phyloP scores from a whole-genome alignment of 2,888 invertebrate species.

The Plebejus argus region DNA sequence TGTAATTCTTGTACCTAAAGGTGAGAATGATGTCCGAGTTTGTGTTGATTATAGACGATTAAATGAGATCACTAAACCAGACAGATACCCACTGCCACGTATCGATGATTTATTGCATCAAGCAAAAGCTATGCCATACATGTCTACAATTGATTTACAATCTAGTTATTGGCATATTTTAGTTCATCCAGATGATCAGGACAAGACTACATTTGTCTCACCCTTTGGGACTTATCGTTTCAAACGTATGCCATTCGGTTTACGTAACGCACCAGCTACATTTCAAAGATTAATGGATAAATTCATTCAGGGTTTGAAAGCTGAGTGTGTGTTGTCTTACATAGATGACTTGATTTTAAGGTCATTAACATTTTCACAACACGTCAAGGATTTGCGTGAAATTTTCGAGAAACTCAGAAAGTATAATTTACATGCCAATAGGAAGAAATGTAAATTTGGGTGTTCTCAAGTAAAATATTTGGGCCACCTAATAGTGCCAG shows the following conservation, averaged over 20 bases:
- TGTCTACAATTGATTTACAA: neutral
- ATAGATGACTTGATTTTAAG: slow-evolving; percentile 50
- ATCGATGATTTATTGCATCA: neutral
- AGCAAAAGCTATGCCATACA: neutral
- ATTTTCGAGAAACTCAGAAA: slow-evolving; percentile 39
- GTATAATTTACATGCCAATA: slow-evolving; percentile 42
- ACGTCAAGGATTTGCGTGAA: slow-evolving; percentile 44
- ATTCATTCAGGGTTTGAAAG: neutral
- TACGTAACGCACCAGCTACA: neutral
- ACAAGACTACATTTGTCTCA: neutral
- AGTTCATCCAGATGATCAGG: neutral
- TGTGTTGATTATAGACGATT: neutral
- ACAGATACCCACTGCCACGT: neutral
- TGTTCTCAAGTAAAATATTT: slow-evolving; percentile 39
- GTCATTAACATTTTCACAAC: slow-evolving; percentile 43
- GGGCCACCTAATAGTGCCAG: slow-evolving; percentile 40
- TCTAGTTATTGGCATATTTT: neutral
- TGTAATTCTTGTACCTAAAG: neutral
- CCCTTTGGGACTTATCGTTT: neutral
- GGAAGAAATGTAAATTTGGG: slow-evolving; percentile 42
- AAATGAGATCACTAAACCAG: neutral
- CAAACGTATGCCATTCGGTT: neutral
- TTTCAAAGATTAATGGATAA: neutral
- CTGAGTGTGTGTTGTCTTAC: slow-evolving; percentile 38
- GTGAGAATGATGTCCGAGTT: neutral